Conservation (phyloP, 2,888 invertebrate species). For the Acrobasis consociella region DNA sequence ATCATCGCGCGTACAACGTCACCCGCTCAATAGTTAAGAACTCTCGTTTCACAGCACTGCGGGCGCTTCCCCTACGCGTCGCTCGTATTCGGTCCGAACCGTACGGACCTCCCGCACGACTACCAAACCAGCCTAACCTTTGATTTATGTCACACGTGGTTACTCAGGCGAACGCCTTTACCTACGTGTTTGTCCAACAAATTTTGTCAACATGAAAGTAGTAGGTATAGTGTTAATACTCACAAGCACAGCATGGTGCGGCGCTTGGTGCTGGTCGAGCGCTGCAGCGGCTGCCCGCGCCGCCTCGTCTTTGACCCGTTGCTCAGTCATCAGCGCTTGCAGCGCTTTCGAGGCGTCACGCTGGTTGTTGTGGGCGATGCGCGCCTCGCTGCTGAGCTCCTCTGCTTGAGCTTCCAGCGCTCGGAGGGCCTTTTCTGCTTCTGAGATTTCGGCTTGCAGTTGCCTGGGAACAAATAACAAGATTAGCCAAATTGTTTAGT, state of each 20-base stretch:
- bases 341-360: constrained; percentile 55
- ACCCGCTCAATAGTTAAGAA: too few species aligned
- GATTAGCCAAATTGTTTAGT: neutral
- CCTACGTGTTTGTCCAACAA: too few species aligned
- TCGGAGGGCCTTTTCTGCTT: constrained; percentile 50
- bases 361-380: constrained; percentile 58
- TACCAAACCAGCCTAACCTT: too few species aligned
- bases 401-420: constrained; percentile 56
- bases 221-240: constrained; percentile 22
- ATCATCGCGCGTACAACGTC: too few species aligned
- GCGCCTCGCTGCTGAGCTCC: constrained; percentile 53
- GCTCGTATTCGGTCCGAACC: too few species aligned
- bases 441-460: constrained; percentile 60
- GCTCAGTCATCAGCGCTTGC: constrained; percentile 54
- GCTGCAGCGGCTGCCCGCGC: constrained; percentile 53
- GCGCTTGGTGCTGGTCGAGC: constrained; percentile 53
- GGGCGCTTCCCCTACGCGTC: too few species aligned
- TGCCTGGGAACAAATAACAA: constrained; percentile 41
- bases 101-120: too few species aligned
- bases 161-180: too few species aligned
- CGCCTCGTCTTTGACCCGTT: constrained; percentile 52
- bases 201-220: too few species aligned
- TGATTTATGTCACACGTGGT: too few species aligned
- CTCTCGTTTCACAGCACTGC: too few species aligned
- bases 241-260: constrained; percentile 60